Evolutionary conservation across 2,888 invertebrate genomes (phyloP).

Genomic region (Tethea ocularis): DNA sequence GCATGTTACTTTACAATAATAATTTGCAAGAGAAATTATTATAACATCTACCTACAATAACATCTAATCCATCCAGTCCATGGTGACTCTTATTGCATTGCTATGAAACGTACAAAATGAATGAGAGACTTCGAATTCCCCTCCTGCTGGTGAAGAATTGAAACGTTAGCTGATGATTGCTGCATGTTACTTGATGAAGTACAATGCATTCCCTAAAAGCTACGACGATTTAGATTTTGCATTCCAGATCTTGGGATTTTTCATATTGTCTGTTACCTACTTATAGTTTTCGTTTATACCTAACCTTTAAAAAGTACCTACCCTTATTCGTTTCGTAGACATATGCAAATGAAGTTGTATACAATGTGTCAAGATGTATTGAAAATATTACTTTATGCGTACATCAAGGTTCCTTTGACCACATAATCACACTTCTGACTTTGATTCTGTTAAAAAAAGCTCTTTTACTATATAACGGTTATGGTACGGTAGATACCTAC

Average conservation of each 20-base stretch:
- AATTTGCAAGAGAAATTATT: conserved; percentile 56
- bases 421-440: conserved; percentile 16
- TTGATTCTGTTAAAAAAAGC: conserved; percentile 18
- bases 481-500: not conserved
- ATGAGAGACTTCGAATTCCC: conserved; percentile 48
- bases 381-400: not conserved
- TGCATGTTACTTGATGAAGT: conserved; percentile 74
- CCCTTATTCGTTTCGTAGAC: conserved; percentile 45
- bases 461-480: conserved; percentile 14
- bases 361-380: conserved; percentile 39
- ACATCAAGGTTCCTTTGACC: not conserved
- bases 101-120: conserved; percentile 60
- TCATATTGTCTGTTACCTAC: conserved; percentile 38
- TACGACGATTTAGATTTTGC: conserved; percentile 64
- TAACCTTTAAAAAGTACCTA: conserved; percentile 40
- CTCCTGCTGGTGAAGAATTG: conserved; percentile 55
- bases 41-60: conserved; percentile 29
- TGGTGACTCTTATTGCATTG: conserved; percentile 61
- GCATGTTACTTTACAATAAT: conserved; percentile 74
- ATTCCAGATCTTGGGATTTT: conserved; percentile 52
- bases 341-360: conserved; percentile 32
- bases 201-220: conserved; percentile 65
- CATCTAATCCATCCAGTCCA: conserved; percentile 28
- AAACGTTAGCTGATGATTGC: conserved; percentile 69
- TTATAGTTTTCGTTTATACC: conserved; percentile 24